phyloP scores from a whole-genome alignment of 2,888 invertebrate genomes.

The Schrankia costaestrigalis region DNA sequence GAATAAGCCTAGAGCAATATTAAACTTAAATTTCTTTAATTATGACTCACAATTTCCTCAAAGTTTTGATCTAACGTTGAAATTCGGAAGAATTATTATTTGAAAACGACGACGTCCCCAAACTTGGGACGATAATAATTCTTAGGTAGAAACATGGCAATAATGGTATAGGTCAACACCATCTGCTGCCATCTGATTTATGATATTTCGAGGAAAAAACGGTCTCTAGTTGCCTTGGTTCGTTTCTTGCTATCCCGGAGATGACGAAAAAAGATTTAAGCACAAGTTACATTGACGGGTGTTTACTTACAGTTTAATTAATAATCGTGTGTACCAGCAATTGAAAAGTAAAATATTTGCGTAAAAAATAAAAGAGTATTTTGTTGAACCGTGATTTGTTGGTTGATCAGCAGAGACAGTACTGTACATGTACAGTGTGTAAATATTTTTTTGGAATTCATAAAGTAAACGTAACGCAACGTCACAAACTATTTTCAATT shows the following conservation, averaged over 20 bases:
- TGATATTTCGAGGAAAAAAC: conserved; percentile 65
- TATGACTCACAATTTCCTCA: too few species aligned
- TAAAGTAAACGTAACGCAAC: too few species aligned
- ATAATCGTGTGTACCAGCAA: background rate
- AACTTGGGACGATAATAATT: conserved; percentile 63
- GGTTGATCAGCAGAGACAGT: too few species aligned
- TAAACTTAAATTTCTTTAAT: too few species aligned
- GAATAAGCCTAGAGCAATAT: too few species aligned
- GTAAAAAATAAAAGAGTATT: too few species aligned
- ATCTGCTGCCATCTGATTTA: conserved; percentile 74
- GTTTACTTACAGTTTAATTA: conserved; percentile 7
- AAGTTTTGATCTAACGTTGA: too few species aligned
- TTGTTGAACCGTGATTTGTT: too few species aligned
- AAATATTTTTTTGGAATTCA: too few species aligned
- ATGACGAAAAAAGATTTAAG: conserved; percentile 61
- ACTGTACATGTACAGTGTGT: too few species aligned
- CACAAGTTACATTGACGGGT: conserved; percentile 34
- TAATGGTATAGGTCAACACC: conserved; percentile 74
- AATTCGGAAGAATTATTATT: conserved; percentile 44
- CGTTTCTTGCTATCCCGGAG: conserved; percentile 55
- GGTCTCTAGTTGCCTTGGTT: conserved; percentile 45
- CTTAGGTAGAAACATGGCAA: conserved; percentile 68
- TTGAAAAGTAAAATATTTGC: too few species aligned
- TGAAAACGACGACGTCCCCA: conserved; percentile 42
- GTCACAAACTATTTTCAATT: too few species aligned